A percentile compares a stretch with the other conserved stretches of the same genome.
Evolutionary conservation across 2,797 vertebrate genomes (phyloP).

Genomic region (Falco cherrug): DNA sequence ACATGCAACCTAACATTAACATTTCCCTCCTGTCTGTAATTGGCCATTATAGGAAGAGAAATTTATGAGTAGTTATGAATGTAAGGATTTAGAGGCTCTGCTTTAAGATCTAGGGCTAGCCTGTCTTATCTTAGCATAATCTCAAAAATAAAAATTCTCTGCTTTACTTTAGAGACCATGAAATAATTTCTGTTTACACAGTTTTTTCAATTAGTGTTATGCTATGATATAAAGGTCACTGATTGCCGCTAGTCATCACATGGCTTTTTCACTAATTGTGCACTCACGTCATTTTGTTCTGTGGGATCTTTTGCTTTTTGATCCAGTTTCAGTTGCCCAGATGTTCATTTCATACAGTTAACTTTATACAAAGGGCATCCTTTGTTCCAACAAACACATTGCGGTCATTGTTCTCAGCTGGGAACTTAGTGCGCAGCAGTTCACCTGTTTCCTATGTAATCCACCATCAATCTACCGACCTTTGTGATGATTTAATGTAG

Average conservation of each 20-base stretch:
- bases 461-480: slow-evolving; percentile 33
- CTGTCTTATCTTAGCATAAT: slow-evolving; percentile 9
- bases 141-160: slow-evolving; percentile 38
- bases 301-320: slow-evolving; percentile 44
- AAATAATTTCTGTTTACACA: slow-evolving; percentile 49
- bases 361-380: slow-evolving; percentile 44
- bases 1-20: not conserved
- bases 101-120: slow-evolving; percentile 9
- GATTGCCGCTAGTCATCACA: slow-evolving; percentile 39
- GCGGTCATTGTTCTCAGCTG: slow-evolving; percentile 12
- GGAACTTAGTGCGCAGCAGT: not conserved
- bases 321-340: slow-evolving; percentile 49
- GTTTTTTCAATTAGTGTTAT: slow-evolving; percentile 39
- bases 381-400: slow-evolving; percentile 32
- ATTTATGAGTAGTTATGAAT: slow-evolving; percentile 29
- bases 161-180: not conserved
- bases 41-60: not conserved
- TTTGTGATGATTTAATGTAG: slow-evolving; percentile 28
- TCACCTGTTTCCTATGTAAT: slow-evolving; percentile 45
- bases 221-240: slow-evolving; percentile 46
- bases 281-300: slow-evolving; percentile 11
- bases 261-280: slow-evolving; percentile 33
- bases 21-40: slow-evolving; percentile 6
- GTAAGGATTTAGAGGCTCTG: slow-evolving; percentile 50
- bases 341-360: slow-evolving; percentile 42